phyloP scores from a whole-genome alignment of 53 echinoderm and acorn worm genomes.

The Temnopleurus reevesii region DNA sequence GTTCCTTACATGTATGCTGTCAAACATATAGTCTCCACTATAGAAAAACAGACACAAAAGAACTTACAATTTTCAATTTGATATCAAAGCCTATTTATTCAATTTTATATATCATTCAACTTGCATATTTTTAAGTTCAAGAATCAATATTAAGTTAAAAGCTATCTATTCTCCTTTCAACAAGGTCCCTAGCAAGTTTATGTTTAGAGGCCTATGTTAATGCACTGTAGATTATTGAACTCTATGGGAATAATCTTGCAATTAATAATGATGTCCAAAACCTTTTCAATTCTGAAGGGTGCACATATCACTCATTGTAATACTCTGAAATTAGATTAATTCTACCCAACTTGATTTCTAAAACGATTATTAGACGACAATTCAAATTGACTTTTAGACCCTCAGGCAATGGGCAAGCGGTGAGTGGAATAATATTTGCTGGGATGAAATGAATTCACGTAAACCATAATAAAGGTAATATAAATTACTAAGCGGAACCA shows the following conservation, averaged over 20 bases:
- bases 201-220: not conserved
- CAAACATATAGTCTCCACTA: too few relatives aligned
- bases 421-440: not conserved
- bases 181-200: too few relatives aligned
- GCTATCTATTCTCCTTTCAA: too few relatives aligned
- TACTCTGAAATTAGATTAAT: not conserved
- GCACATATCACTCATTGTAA: conserved; percentile 13
- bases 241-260: not conserved
- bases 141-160: too few relatives aligned
- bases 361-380: not conserved
- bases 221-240: not conserved
- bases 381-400: not conserved
- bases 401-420: not conserved
- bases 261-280: not conserved
- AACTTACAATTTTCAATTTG: too few relatives aligned
- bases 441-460: not conserved
- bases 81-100: too few relatives aligned
- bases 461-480: not conserved
- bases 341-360: not conserved
- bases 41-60: too few relatives aligned
- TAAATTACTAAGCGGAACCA: not conserved
- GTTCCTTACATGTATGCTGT: too few relatives aligned
- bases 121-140: too few relatives aligned
- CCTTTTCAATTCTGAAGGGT: not conserved
- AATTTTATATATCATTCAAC: too few relatives aligned